Base-by-base conservation (phyloP, 2,797 vertebrate species). In the Dryobates pubescens region DNA sequence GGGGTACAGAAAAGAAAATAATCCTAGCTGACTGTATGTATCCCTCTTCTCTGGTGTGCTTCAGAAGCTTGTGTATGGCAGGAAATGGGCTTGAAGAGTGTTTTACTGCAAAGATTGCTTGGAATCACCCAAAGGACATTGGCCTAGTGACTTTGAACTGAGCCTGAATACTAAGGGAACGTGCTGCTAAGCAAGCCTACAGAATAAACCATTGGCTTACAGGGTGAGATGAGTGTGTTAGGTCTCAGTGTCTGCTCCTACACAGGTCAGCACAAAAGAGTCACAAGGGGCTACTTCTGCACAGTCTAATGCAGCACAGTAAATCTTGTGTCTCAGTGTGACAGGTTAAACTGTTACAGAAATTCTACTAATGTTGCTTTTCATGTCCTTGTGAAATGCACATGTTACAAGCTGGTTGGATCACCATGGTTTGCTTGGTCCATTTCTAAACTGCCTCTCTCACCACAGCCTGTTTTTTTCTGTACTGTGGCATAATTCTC, bases 1-100 rank as follows among this genome's bases (percentile, higher is more conserved):
- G 27, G 9, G 8, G 3, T 51, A 69, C 43, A 72, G 61, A 63
- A 61, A 2, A 64, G 32, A 41, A 2, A 3, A 74, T 32, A 36
- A 2, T 47, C 34, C 22, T 59, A 9, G 9, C 73, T n/a, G n/a
- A 1, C 29, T 2, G 0, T 59, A 26, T 10, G 5, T 62, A 65
- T 53, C 13, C 59, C 16, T 36, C 34, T 67, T 80, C 80, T 82
- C 32, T 47, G 57, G 9, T 47, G 67, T 71, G 57, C 36, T 70
- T 47, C 69, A 68, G 47, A 34, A 91, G 69, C 24, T 26, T 53
- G 15, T 17, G 4, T 38, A 1, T 58, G 20, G 23, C 20, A 38
- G 20, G 56, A 81, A 68, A 73, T 32, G 32, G 61, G 24, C 43
- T 90, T 47, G 45, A 73, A 58, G 36, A 71, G 78, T 11, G 47